These are phyloP conservation scores for Pandemis cinnamomeana DNA, from an alignment of 2,888 invertebrate species.

Conservation along the genomic window DNA sequence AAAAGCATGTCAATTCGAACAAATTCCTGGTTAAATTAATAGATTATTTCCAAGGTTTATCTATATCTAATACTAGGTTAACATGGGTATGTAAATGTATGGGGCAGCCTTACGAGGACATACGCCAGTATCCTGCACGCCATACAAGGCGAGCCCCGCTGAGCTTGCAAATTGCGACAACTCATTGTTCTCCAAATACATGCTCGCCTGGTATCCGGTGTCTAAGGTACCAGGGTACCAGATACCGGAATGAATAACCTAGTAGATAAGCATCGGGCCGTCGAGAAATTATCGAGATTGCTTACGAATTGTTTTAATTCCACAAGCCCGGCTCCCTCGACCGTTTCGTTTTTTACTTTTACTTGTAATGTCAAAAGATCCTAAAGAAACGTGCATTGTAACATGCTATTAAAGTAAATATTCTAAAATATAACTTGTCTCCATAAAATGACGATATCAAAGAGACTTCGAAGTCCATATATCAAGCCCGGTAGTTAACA, in stretches of 20 bases:
- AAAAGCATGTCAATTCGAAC: background rate
- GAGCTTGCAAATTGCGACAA: constrained; percentile 81
- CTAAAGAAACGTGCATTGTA: background rate
- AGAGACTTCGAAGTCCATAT: constrained; percentile 51
- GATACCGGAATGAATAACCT: constrained; percentile 47
- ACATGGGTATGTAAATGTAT: constrained; percentile 41
- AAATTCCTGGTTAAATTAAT: background rate
- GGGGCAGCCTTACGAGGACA: constrained; percentile 23
- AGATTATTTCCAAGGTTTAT: constrained; percentile 16
- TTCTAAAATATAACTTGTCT: constrained; percentile 8
- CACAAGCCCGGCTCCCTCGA: background rate
- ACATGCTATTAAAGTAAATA: background rate
- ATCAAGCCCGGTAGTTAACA: constrained; percentile 71
- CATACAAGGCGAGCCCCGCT: constrained; percentile 71
- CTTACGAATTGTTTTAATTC: constrained; percentile 25
- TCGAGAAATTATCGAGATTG: constrained; percentile 38
- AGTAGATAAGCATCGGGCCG: constrained; percentile 45
- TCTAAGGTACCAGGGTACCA: constrained; percentile 42
- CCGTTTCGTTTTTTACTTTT: background rate
- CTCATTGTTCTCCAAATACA: constrained; percentile 73
- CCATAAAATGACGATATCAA: constrained; percentile 45
- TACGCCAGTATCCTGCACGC: constrained; percentile 43
- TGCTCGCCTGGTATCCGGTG: constrained; percentile 49
- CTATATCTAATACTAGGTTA: constrained; percentile 39
- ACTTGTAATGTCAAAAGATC: background rate